phyloP scores from a whole-genome alignment of 2,113 vertebrate genomes.

The Tyto alba region DNA sequence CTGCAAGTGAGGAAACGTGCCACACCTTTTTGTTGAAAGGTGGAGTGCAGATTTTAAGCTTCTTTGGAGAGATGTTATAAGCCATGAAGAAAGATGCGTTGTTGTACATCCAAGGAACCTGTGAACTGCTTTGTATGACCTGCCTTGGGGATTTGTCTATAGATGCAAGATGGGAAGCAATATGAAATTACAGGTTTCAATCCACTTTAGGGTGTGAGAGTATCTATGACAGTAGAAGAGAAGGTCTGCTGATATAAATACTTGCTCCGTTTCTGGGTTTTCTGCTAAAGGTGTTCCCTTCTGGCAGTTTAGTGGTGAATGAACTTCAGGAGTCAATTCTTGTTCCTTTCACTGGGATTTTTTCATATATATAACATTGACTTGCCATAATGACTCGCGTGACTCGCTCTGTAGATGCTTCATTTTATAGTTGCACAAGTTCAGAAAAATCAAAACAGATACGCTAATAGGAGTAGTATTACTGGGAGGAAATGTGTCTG shows the following conservation, averaged over 20 bases:
- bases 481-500: not conserved
- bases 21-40: not conserved
- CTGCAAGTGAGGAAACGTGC: not conserved
- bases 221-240: not conserved
- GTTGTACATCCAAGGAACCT: not conserved
- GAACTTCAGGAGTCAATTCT: not conserved
- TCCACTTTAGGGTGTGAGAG: accelerated
- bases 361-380: too few species aligned
- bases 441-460: not conserved
- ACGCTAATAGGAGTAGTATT: not conserved
- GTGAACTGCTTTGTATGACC: not conserved
- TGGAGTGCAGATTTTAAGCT: not conserved
- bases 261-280: not conserved
- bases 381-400: not conserved
- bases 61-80: not conserved
- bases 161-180: not conserved
- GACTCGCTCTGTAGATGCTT: not conserved
- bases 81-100: not conserved
- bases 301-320: not conserved
- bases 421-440: not conserved
- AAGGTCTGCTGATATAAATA: not conserved
- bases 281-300: not conserved
- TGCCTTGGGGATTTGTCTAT: not conserved
- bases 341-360: too few species aligned
- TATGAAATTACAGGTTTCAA: not conserved